A percentile compares a stretch with the other conserved stretches of the same genome.
Evolutionary conservation across 2,888 invertebrate species (phyloP).

Genomic region (Acanthosepion lycidas): DNA sequence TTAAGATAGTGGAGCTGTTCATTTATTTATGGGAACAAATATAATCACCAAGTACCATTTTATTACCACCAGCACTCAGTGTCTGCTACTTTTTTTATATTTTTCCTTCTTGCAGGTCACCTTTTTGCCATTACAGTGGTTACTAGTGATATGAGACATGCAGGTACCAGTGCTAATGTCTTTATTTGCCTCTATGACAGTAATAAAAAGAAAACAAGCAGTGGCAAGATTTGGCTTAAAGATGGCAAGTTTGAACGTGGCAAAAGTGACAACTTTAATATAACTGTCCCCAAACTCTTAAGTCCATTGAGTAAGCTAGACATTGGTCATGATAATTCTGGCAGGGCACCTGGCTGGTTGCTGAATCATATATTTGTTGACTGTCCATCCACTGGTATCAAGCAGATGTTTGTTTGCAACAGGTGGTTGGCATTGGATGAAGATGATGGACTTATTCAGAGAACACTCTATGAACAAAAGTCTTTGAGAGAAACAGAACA

Average conservation of each 20-base stretch:
- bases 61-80: too few species aligned
- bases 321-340: constrained; percentile 74
- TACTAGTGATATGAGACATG: constrained; percentile 71
- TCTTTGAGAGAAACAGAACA: constrained; percentile 67
- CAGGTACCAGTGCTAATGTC: constrained; percentile 73
- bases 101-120: constrained; percentile 58
- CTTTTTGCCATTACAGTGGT: constrained; percentile 72
- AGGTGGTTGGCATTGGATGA: constrained; percentile 73
- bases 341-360: constrained; percentile 72
- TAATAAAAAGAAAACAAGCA: constrained; percentile 60
- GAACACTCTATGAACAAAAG: constrained; percentile 71
- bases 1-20: too few species aligned
- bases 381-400: constrained; percentile 72
- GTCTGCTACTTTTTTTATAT: background rate
- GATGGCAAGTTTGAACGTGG: constrained; percentile 71
- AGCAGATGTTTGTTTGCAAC: constrained; percentile 73
- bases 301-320: constrained; percentile 72
- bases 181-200: constrained; percentile 70
- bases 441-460: constrained; percentile 71
- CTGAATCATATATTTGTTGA: constrained; percentile 72
- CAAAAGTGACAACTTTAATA: constrained; percentile 71
- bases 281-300: constrained; percentile 68
- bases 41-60: too few species aligned
- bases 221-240: constrained; percentile 73
- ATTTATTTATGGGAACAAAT: too few species aligned